Evolutionary conservation across 2,113 vertebrate species (phyloP).

Genomic region (Sylvilagus bachmani): DNA sequence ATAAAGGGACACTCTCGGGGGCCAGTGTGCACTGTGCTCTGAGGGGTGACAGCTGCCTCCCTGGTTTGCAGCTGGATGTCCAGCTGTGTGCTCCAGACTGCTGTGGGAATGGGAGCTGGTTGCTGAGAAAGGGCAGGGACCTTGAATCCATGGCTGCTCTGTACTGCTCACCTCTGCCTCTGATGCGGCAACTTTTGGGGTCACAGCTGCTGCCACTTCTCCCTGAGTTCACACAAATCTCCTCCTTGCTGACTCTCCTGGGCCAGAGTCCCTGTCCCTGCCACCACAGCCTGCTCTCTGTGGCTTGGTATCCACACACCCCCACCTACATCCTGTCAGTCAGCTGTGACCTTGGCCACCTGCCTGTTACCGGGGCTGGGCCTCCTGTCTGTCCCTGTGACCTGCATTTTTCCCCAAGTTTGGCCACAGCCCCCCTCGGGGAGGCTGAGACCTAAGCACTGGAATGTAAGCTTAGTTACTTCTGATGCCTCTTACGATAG

Average conservation of each 20-base stretch:
- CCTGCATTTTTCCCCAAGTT: no score
- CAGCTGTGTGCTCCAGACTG: no score
- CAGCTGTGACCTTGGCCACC: no score
- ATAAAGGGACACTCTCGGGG: accelerated
- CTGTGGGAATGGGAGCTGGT: not conserved
- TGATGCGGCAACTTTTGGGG: accelerated
- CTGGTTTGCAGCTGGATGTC: accelerated
- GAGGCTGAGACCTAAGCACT: not conserved
- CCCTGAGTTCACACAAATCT: accelerated
- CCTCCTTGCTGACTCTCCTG: not conserved
- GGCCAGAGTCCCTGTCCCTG: no score
- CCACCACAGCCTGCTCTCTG: no score
- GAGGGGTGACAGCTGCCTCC: no score
- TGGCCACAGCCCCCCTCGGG: no score
- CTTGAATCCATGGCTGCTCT: accelerated
- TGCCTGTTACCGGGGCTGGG: no score
- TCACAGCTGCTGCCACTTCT: accelerated
- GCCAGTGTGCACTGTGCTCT: no score
- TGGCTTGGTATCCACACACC: no score
- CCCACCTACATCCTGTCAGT: no score
- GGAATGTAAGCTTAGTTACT: not conserved
- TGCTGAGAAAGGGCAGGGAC: not conserved
- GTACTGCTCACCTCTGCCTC: accelerated
- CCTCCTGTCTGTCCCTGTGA: no score
- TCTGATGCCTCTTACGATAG: not conserved